Evolutionary conservation across 1,140 invertebrate species (phyloP).

Genomic region (Trichonephila clavata): DNA sequence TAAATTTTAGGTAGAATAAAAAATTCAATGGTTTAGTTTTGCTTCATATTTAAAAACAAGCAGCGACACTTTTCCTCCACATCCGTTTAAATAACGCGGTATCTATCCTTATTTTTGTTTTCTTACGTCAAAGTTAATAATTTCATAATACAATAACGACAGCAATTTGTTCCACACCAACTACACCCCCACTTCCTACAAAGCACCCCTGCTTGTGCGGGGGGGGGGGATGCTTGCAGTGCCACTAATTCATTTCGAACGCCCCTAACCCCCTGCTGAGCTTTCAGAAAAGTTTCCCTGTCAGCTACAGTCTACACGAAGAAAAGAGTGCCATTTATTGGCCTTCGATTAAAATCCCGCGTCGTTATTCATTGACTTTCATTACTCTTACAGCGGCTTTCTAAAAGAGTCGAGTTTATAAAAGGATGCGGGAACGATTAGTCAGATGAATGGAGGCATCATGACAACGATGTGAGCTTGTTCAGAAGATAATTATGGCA

Average conservation of each 20-base stretch:
- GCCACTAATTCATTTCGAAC: background rate
- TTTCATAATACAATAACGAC: constrained; percentile 8
- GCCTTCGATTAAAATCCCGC: constrained; percentile 19
- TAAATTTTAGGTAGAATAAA: too few species aligned
- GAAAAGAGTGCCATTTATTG: constrained; percentile 12
- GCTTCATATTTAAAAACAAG: too few species aligned
- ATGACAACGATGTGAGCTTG: constrained; percentile 30
- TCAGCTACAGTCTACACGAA: constrained; percentile 17
- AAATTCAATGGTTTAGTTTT: too few species aligned
- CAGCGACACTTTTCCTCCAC: too few species aligned
- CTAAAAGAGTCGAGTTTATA: constrained; percentile 15
- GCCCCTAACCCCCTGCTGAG: background rate
- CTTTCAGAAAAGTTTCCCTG: constrained; percentile 2
- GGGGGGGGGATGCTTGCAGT: background rate
- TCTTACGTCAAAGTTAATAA: background rate
- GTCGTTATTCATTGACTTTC: constrained; percentile 40
- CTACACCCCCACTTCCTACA: background rate
- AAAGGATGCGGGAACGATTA: constrained; percentile 40
- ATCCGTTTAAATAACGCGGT: too few species aligned
- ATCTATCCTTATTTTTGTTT: background rate
- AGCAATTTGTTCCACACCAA: constrained; percentile 19
- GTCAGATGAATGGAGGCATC: constrained; percentile 14
- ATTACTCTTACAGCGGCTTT: constrained; percentile 2
- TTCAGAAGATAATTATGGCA: constrained; percentile 28
- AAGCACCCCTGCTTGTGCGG: background rate